phyloP scores from a whole-genome alignment of 1,140 invertebrate genomes.

The Teleopsis dalmanni region DNA sequence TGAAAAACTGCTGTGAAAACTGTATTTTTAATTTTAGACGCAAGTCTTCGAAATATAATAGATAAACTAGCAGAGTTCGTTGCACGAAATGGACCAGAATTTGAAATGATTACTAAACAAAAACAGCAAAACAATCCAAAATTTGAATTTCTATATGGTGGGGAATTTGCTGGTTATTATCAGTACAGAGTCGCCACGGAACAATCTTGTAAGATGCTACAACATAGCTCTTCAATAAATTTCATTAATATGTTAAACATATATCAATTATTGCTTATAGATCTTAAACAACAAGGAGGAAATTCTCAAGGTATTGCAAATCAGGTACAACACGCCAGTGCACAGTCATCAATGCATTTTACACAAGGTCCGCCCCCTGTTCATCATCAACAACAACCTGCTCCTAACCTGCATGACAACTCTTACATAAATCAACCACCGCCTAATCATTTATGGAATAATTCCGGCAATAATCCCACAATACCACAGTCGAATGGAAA shows the following conservation, averaged over 20 bases:
- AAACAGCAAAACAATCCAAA: slow-evolving; percentile 97
- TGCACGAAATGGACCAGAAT: slow-evolving; percentile 95
- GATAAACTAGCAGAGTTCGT: slow-evolving; percentile 98
- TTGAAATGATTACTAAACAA: slow-evolving; percentile 96
- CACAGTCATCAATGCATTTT: too few relatives aligned
- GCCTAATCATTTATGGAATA: slow-evolving; percentile 9
- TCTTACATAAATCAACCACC: slow-evolving; percentile 8
- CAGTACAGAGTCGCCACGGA: slow-evolving; percentile 70
- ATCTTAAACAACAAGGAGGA: slow-evolving; percentile 46
- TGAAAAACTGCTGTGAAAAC: not conserved
- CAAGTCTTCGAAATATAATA: slow-evolving; percentile 72
- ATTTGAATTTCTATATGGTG: slow-evolving; percentile 94
- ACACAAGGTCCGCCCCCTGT: slow-evolving; percentile 13
- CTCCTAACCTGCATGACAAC: slow-evolving; percentile 6
- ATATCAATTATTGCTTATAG: slow-evolving; percentile 19
- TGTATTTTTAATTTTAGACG: slow-evolving; percentile 20
- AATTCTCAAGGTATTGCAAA: slow-evolving; percentile 10
- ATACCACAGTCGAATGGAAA: too few relatives aligned
- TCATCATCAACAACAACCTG: slow-evolving; percentile 5
- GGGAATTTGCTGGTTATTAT: slow-evolving; percentile 93
- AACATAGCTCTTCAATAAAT: not conserved
- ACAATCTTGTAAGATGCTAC: slow-evolving; percentile 29
- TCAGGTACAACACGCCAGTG: slow-evolving; percentile 24
- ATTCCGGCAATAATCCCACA: not conserved
- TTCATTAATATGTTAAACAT: not conserved